Base-by-base conservation (phyloP, 2,888 invertebrate genomes). In the Tenthredo mesomela region DNA sequence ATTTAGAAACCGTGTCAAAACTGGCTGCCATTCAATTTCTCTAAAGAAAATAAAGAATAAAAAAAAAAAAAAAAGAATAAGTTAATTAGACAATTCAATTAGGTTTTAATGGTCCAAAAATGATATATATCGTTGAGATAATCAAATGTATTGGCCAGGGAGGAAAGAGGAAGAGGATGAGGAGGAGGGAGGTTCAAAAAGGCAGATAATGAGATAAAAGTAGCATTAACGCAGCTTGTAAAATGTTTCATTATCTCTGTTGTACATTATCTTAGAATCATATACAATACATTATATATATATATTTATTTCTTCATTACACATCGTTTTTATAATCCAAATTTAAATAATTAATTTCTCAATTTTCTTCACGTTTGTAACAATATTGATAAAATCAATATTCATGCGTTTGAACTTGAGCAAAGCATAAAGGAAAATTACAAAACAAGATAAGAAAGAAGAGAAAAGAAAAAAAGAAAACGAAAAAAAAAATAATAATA, bases 191-290 rank as follows among this genome's bases (percentile, higher is more conserved):
- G 18, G 29, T 50, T 18, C 2, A 29, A 1, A 33, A 33, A 1
- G 7, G 61, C 40, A 73, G 40, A 43, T 73, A 73, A 73, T 73
- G 73, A 73, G 43, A 73, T 73, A 73, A 43, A 43, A n/a, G n/a
- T 73, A 47, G 18, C 73, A 47, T 73, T 73, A 43, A n/a, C 43
- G 7, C 43, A 73, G 73, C 73, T 73, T 43, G 43, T 47, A 18
- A 73, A 73, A 73, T 73, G 73, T 73, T 67, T 67, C 5, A 73
- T 73, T 73, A 73, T 73, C 43, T 73, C 29, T 21, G 43, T 40
- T 73, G 25, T 73, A 47, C 37, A n/a, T 73, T n/a, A 73, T 43
- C 73, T 7, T 73, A 73, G 15, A 61, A 61, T 61, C 25, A 25
- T 61, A 61, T 58, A 58, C 58, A 7, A n/a, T 58, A 9, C 21